A percentile compares a stretch with the other conserved stretches of the same genome.
Evolutionary conservation across 1,140 invertebrate species (phyloP).

Genomic region (Pseudomyrmex gracilis): DNA sequence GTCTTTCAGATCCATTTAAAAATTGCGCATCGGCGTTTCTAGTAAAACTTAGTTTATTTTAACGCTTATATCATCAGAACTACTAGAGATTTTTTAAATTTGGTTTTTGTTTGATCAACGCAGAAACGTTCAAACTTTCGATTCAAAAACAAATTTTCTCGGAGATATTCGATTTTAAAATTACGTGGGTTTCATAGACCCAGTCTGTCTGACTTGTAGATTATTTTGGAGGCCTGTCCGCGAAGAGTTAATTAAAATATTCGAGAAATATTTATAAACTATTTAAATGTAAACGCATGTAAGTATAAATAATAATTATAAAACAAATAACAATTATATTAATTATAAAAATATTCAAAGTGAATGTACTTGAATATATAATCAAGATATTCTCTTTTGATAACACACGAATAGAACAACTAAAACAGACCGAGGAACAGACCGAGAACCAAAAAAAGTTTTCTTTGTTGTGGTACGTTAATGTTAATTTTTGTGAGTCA

Average conservation of each 20-base stretch:
- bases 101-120: too few relatives aligned
- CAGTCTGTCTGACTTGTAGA: too few relatives aligned
- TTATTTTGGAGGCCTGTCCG: not conserved
- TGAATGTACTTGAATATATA: not conserved
- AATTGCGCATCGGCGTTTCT: too few relatives aligned
- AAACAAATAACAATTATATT: not conserved
- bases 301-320: not conserved
- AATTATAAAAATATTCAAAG: constrained; percentile 3
- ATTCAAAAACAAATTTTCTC: too few relatives aligned
- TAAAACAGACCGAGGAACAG: not conserved
- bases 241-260: constrained; percentile 20
- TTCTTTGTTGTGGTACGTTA: constrained; percentile 6
- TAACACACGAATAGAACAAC: not conserved
- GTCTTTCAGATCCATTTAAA: too few relatives aligned
- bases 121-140: too few relatives aligned
- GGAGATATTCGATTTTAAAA: too few relatives aligned
- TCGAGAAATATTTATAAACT: not conserved
- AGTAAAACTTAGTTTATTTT: too few relatives aligned
- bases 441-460: not conserved
- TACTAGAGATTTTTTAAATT: too few relatives aligned
- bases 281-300: not conserved
- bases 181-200: too few relatives aligned
- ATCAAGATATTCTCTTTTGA: constrained; percentile 12
- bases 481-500: constrained; percentile 57
- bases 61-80: too few relatives aligned